Evolutionary conservation across 2,113 vertebrate species (phyloP), one percentile per base, ranked within the genome.

Genomic region (Parotia lawesii): DNA sequence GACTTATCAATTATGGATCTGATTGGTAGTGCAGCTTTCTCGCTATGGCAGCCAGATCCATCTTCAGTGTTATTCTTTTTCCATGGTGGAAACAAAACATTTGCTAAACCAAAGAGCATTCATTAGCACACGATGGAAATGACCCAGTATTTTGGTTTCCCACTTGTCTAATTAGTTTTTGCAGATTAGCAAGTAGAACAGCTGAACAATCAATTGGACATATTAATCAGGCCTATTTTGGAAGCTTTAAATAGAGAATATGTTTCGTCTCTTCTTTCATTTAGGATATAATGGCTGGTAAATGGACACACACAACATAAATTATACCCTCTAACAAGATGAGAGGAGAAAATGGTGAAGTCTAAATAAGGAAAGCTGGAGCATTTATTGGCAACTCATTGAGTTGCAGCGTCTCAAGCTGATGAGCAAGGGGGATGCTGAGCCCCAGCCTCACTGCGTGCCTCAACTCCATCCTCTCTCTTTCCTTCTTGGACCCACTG

Each of bases 91-190:
- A 96, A 96, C 73, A 96, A 95, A 95, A 89, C 91, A 91, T 95
- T 95, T 97, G 94, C 90, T 80, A 94, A 95, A 94, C 70, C 11
- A 28, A 89, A 70, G 95, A 94, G 89, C 80, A 83, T 89, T 96
- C 95, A 96, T 96, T 95, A 96, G 76, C 95, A 79, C 79, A 45
- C 1, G 83, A 88, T 95, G 95, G 94, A 96, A 95, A 95, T 91
- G 85, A 96, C 96, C 93, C 95, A 95, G 94, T 96, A 93, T 96
- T 97, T 96, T 96, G 92, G 96, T 95, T 95, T 95, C 93, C 95
- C 88, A 90, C 95, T 97, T 96, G 96, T 80, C 93, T 97, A 97
- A 97, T 97, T 97, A 97, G 93, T 93, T 96, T 95, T 91, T 92
- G 74, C 72, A 91, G 91, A 96, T 96, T 96, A 96, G 84, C 83